Conservation (phyloP, 1,140 invertebrate species). For the Tetragnatha versicolor region DNA sequence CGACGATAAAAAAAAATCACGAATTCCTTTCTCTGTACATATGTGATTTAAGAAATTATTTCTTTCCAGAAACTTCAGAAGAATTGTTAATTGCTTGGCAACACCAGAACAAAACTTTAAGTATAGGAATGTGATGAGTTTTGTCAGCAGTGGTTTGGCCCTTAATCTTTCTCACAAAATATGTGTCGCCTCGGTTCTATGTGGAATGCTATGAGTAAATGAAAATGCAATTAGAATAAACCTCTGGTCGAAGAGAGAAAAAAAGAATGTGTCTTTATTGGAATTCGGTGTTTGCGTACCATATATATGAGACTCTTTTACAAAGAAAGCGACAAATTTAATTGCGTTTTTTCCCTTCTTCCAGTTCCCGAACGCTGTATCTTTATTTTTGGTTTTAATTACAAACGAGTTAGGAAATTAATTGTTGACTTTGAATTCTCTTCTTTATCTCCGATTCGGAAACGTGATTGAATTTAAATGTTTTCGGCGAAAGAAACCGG, state of each 20-base stretch:
- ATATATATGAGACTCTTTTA: background rate
- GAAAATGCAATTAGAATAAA: too few species aligned
- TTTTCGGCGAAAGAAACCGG: background rate
- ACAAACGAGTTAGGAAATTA: constrained; percentile 54
- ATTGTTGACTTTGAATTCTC: constrained; percentile 48
- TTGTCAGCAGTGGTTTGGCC: too few species aligned
- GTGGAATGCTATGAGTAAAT: too few species aligned
- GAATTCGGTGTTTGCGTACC: constrained; percentile 29
- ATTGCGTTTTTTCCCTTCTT: constrained; percentile 30
- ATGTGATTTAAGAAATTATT: too few species aligned
- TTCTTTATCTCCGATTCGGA: constrained; percentile 13
- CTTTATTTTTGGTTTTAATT: constrained; percentile 50
- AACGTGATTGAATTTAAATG: constrained; percentile 52
- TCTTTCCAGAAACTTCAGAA: too few species aligned
- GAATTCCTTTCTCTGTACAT: too few species aligned
- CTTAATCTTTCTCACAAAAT: too few species aligned
- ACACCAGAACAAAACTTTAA: too few species aligned
- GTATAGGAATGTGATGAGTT: too few species aligned
- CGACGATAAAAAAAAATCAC: too few species aligned
- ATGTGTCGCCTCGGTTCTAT: too few species aligned
- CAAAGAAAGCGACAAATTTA: constrained; percentile 13
- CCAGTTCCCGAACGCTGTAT: background rate
- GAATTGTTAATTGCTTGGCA: too few species aligned
- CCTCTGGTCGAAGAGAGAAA: constrained; percentile 7
- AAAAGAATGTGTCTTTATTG: constrained; percentile 29